Base-by-base conservation (phyloP, 2,797 vertebrate genomes). In the Poliocrania exsul region DNA sequence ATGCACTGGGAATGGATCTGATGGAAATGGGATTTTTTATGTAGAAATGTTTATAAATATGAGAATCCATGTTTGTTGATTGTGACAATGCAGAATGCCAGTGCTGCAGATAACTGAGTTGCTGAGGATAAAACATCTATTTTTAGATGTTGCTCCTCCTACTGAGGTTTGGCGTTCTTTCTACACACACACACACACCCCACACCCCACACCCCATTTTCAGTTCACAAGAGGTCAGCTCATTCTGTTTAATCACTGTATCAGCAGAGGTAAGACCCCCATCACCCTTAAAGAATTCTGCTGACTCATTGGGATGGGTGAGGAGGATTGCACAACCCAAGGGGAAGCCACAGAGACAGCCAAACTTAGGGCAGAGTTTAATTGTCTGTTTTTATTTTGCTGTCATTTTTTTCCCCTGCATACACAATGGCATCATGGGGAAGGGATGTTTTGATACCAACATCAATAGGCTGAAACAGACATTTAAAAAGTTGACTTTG, bases 1-100 rank as follows among this genome's bases (percentile, higher is more conserved):
- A 26, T 20, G 25, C 2, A 3, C 37, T 1, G 0, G 16, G 8
- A 26, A 47, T 2, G 6, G 31, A 44, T 31, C 57, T 50, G 54
- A 62, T 62, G 33, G 40, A 80, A 81, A 72, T 49, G 23, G 16
- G 18, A 58, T 83, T 89, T 91, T 82, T 20, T 29, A 1, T 53
- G 38, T 29, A 58, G 66, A 66, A 81, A 11, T 13, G 10, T 62
- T 94, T 66, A 86, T 64, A 62, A 89, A 74, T 40, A 35, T 8
- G 25, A 85, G n/a, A 23, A 69, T 65, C 73, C 64, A 61, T 0
- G 0, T 79, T 81, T 92, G 19, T 64, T 91, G 69, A 70, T 44
- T 70, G 56, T 47, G 49, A 91, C 54, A 89, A 46, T 81, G 61
- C 62, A 72, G 50, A 75, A 25, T 37, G 38, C 47, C 11, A 87